A percentile compares a stretch with the other conserved stretches of the same genome.
Conservation (phyloP, 2,797 vertebrate species). For the Girardinus metallicus region DNA sequence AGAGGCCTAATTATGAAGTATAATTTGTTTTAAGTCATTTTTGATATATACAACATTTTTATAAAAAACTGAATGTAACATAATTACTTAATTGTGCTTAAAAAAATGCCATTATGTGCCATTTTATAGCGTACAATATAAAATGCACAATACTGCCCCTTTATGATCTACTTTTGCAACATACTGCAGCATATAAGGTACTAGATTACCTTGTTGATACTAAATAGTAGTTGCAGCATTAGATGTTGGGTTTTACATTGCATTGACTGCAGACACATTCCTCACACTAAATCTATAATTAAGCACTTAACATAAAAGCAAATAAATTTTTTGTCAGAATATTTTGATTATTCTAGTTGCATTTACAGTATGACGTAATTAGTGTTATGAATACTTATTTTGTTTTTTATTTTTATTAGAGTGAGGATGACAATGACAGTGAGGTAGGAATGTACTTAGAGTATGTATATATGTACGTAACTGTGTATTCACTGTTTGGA, state of each 20-base stretch:
- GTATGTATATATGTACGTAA: slow-evolving; percentile 33
- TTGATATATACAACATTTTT: no score
- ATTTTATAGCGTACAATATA: no score
- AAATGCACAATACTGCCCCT: no score
- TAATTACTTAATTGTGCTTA: no score
- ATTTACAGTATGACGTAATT: neutral
- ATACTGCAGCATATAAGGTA: neutral
- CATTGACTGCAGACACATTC: neutral
- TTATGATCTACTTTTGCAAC: neutral
- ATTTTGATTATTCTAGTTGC: neutral
- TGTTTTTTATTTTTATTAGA: slow-evolving; percentile 79
- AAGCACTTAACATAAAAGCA: neutral
- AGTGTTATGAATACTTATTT: slow-evolving; percentile 1
- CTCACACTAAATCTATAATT: neutral
- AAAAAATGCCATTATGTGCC: no score
- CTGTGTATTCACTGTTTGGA: slow-evolving; percentile 33
- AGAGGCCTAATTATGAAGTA: no score
- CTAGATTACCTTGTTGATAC: neutral
- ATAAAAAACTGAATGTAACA: no score
- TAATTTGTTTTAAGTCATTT: no score
- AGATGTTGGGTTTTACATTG: neutral
- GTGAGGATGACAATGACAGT: slow-evolving; percentile 90
- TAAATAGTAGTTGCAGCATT: neutral
- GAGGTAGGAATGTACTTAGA: slow-evolving; percentile 84
- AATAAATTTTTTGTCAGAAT: neutral